These are phyloP conservation scores for Sebastiscus tertius DNA, from an alignment of 2,797 vertebrate genomes.

Conservation along the genomic window DNA sequence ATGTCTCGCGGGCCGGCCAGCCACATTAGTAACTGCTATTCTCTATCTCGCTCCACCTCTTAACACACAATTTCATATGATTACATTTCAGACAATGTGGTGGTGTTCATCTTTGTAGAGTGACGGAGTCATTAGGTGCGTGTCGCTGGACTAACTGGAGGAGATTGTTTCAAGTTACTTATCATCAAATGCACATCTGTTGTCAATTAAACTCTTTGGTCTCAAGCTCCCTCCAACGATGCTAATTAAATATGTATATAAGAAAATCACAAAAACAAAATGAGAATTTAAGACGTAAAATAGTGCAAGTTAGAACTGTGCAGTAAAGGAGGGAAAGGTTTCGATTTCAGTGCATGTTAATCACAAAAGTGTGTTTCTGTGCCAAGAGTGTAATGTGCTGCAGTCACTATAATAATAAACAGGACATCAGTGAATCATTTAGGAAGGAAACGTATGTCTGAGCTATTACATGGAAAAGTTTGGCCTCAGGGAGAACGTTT, in stretches of 20 bases:
- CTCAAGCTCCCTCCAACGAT: no score
- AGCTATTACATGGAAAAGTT: not conserved
- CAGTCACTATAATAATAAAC: not conserved
- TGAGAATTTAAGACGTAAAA: no score
- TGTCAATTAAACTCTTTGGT: no score
- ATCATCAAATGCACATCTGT: not conserved
- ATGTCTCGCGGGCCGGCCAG: slow-evolving; percentile 18
- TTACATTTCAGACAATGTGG: not conserved
- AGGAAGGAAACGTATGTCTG: not conserved
- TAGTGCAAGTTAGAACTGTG: not conserved
- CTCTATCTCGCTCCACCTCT: not conserved
- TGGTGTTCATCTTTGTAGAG: not conserved
- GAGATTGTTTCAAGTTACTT: not conserved
- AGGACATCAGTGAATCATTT: not conserved
- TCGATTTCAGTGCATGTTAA: not conserved
- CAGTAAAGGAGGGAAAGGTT: not conserved
- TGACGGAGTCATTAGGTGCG: not conserved
- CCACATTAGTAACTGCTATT: slow-evolving; percentile 19
- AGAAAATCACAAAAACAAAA: no score
- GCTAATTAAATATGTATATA: no score
- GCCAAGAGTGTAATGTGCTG: not conserved
- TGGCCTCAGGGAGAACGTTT: not conserved
- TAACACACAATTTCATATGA: not conserved
- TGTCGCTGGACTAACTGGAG: not conserved
- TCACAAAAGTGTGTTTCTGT: not conserved